Evolutionary conservation across 64 coral and sea anemone species (phyloP).

Genomic region (Orbicella faveolata): DNA sequence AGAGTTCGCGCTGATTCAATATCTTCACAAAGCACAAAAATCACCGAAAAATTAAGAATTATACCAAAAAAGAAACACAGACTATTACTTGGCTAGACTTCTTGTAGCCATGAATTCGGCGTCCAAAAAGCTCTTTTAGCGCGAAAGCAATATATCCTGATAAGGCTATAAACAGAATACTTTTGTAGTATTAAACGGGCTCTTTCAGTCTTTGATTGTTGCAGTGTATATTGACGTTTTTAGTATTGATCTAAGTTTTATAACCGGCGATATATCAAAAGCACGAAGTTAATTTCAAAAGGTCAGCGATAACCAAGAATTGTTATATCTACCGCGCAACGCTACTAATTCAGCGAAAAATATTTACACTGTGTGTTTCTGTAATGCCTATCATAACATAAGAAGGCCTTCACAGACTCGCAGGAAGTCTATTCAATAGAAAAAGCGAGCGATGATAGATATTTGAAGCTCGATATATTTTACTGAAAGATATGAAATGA

Average conservation of each 20-base stretch:
- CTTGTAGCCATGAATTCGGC: neutral
- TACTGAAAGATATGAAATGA: slow-evolving; percentile 8
- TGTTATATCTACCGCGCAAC: neutral
- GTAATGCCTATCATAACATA: slow-evolving; percentile 24
- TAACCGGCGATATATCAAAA: neutral
- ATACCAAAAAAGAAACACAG: neutral
- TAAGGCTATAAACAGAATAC: slow-evolving; percentile 22
- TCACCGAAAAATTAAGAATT: slow-evolving; percentile 13
- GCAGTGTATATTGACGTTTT: neutral
- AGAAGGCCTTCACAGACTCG: neutral
- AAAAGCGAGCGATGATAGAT: slow-evolving; percentile 25
- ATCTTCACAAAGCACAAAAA: neutral
- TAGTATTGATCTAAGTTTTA: neutral
- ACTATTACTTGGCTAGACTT: neutral
- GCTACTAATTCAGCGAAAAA: slow-evolving; percentile 2
- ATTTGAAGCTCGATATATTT: neutral
- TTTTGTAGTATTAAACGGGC: neutral
- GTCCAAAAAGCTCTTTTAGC: neutral
- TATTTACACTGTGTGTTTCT: slow-evolving; percentile 8
- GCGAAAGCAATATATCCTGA: neutral
- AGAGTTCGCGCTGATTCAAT: neutral
- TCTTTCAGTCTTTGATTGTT: neutral
- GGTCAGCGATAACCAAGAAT: neutral
- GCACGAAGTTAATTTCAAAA: neutral
- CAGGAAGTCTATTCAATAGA: neutral